Conservation (phyloP, 2,113 vertebrate species). For the Sitta europaea region DNA sequence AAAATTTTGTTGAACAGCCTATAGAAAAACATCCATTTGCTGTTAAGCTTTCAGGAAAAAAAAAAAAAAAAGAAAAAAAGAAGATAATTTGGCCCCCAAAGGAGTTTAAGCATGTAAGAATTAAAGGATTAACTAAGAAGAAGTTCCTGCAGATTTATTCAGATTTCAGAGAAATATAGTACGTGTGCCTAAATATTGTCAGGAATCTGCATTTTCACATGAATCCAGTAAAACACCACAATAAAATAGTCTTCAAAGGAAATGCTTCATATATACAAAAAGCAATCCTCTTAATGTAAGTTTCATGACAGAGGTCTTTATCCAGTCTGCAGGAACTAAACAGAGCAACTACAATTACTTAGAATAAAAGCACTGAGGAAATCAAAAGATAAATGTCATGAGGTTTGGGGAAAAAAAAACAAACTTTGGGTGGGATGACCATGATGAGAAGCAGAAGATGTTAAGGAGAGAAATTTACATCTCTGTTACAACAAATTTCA, state of each 20-base stretch:
- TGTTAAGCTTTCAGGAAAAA: not conserved
- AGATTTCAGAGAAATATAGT: not conserved
- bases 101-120: not conserved
- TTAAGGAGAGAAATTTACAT: not conserved
- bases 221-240: not conserved
- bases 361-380: not conserved
- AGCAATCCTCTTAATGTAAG: not conserved
- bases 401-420: not conserved
- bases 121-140: not conserved
- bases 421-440: not conserved
- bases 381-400: not conserved
- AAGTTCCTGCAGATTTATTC: not conserved
- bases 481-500: not conserved
- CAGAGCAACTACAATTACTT: not conserved
- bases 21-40: not conserved
- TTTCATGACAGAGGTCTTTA: not conserved
- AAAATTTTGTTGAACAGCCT: not conserved
- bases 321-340: not conserved
- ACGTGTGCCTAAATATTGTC: not conserved
- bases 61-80: not conserved
- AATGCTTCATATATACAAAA: not conserved
- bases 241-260: not conserved
- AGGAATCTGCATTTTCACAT: not conserved
- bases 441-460: not conserved
- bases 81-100: not conserved